A percentile compares a stretch with the other conserved stretches of the same genome.
Conservation (phyloP, 2,113 vertebrate genomes). For the Redunca redunca region DNA sequence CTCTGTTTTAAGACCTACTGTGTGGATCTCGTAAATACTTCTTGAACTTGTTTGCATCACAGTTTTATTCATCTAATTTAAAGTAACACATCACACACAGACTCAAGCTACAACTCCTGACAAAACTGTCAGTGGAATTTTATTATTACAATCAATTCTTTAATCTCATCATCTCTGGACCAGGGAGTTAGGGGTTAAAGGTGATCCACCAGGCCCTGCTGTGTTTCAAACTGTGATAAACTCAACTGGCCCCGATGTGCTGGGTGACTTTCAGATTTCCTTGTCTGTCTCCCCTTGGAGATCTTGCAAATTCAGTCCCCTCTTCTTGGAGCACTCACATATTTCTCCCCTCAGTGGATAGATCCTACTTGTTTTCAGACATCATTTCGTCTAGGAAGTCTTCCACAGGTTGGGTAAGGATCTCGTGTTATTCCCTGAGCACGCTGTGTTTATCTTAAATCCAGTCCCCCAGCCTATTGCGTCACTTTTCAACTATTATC, state of each 20-base stretch:
- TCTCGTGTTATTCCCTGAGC: background rate
- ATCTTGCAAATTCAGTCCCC: background rate
- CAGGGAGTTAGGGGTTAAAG: too few relatives aligned
- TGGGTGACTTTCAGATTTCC: background rate
- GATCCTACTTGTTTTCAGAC: background rate
- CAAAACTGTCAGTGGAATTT: background rate
- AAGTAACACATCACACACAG: background rate
- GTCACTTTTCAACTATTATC: background rate
- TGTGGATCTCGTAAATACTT: background rate
- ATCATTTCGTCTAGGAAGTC: background rate
- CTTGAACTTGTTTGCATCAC: background rate
- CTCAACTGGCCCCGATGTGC: too few relatives aligned
- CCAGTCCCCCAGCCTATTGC: fast-evolving
- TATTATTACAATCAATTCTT: background rate
- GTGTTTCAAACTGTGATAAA: background rate
- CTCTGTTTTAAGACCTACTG: background rate
- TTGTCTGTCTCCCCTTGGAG: background rate
- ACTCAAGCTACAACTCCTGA: background rate
- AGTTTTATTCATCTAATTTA: background rate
- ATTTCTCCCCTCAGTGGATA: background rate
- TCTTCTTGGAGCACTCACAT: background rate
- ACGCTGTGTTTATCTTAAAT: too few relatives aligned
- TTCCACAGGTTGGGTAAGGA: background rate
- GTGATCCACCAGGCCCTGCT: background rate
- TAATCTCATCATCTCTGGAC: background rate